Percentiles rank a stretch among this genome's conserved stretches.
phyloP scores from a whole-genome alignment of 2,797 vertebrate genomes.

The Mormyrops attenuatus region DNA sequence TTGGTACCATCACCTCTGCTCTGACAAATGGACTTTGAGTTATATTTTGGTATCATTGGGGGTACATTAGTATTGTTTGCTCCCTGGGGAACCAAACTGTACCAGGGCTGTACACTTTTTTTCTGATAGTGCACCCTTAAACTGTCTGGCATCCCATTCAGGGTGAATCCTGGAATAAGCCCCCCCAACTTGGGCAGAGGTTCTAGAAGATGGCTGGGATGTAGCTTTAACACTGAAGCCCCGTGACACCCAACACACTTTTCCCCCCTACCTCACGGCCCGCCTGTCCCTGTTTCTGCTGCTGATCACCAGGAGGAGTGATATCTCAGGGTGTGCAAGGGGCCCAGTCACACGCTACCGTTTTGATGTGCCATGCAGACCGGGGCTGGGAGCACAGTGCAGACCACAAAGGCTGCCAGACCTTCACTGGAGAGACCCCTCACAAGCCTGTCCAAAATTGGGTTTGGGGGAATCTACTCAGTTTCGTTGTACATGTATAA shows the following conservation, averaged over 20 bases:
- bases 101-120: neutral
- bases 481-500: neutral
- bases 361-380: slow-evolving; percentile 55
- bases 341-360: slow-evolving; percentile 45
- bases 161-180: neutral
- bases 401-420: slow-evolving; percentile 26
- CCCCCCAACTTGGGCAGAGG: neutral
- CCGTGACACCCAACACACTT: neutral
- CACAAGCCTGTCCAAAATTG: slow-evolving; percentile 56
- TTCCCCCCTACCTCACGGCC: neutral
- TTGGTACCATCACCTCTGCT: neutral
- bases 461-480: slow-evolving; percentile 35
- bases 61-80: neutral
- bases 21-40: neutral
- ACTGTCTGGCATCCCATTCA: neutral
- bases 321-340: slow-evolving; percentile 44
- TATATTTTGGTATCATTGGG: neutral
- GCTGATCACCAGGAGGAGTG: neutral
- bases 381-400: slow-evolving; percentile 49
- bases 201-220: neutral
- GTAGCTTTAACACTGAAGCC: neutral
- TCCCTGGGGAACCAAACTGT: neutral
- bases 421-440: slow-evolving; percentile 47
- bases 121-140: neutral
- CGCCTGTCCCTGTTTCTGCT: neutral